Evolutionary conservation across 2,888 invertebrate species (phyloP).

Genomic region (Trisateles emortualis): DNA sequence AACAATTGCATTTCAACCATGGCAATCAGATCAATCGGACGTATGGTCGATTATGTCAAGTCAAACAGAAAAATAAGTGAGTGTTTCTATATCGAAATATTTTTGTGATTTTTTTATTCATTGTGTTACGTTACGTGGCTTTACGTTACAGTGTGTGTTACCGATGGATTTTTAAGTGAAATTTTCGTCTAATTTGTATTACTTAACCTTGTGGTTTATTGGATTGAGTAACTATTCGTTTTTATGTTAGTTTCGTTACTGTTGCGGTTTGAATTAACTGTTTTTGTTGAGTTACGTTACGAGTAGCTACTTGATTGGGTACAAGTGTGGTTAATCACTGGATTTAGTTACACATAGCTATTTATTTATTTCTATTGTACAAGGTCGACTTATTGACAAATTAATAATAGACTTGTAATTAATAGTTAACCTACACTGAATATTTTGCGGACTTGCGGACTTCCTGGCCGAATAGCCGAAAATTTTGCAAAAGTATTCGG

Average conservation of each 20-base stretch:
- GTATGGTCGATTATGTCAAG: constrained; percentile 60
- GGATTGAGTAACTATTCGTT: constrained; percentile 14
- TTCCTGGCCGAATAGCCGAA: no score
- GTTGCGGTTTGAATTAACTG: constrained; percentile 9
- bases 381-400: background rate
- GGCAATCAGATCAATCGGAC: constrained; percentile 57
- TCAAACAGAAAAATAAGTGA: constrained; percentile 66
- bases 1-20: constrained; percentile 48
- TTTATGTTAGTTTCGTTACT: constrained; percentile 9
- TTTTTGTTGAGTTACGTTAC: constrained; percentile 3
- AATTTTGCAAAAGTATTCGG: no score
- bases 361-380: background rate
- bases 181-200: constrained; percentile 28
- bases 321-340: background rate
- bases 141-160: constrained; percentile 8
- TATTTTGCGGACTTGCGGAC: no score
- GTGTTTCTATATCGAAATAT: constrained; percentile 42
- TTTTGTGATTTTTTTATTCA: constrained; percentile 27
- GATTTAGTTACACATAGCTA: background rate
- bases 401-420: no score
- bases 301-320: constrained; percentile 2
- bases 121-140: constrained; percentile 27
- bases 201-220: constrained; percentile 27
- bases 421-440: no score
- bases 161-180: constrained; percentile 22